Percentiles rank a stretch among this genome's conserved stretches.
These are phyloP conservation scores for Allygus modestus DNA, from an alignment of 2,888 invertebrate genomes.

Conservation along the genomic window DNA sequence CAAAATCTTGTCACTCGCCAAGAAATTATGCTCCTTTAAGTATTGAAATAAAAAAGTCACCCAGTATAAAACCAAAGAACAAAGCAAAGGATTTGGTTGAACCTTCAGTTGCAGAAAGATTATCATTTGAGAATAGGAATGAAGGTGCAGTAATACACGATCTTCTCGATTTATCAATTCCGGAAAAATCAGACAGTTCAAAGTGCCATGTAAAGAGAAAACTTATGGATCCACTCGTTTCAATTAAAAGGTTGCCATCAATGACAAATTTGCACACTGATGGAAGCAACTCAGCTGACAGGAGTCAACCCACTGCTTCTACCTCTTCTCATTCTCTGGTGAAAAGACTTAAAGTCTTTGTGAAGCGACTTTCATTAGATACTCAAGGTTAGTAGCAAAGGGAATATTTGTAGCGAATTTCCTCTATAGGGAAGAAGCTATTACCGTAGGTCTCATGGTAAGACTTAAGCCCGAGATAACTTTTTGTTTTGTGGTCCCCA, in stretches of 20 bases:
- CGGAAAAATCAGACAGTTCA: neutral
- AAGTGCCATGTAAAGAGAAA: neutral
- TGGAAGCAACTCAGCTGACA: neutral
- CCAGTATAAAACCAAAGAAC: neutral
- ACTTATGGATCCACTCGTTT: neutral
- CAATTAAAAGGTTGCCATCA: neutral
- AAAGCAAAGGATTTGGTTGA: neutral
- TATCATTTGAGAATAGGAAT: neutral
- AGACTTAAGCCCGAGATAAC: no score
- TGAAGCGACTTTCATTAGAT: constrained; percentile 1
- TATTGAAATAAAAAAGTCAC: constrained; percentile 61
- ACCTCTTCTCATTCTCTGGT: neutral
- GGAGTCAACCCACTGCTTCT: neutral
- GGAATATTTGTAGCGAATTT: no score
- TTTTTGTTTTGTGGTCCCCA: no score
- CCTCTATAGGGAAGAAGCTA: no score
- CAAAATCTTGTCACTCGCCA: constrained; percentile 14
- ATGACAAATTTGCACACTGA: neutral
- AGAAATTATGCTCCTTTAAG: constrained; percentile 48
- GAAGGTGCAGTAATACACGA: neutral
- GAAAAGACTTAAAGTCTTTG: constrained; percentile 23
- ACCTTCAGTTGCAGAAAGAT: neutral
- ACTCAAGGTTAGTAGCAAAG: neutral
- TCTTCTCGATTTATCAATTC: neutral
- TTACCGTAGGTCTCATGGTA: no score